Evolutionary conservation across 2,113 vertebrate genomes (phyloP), one percentile per base, ranked within the genome.

Genomic region (Oplegnathus fasciatus): DNA sequence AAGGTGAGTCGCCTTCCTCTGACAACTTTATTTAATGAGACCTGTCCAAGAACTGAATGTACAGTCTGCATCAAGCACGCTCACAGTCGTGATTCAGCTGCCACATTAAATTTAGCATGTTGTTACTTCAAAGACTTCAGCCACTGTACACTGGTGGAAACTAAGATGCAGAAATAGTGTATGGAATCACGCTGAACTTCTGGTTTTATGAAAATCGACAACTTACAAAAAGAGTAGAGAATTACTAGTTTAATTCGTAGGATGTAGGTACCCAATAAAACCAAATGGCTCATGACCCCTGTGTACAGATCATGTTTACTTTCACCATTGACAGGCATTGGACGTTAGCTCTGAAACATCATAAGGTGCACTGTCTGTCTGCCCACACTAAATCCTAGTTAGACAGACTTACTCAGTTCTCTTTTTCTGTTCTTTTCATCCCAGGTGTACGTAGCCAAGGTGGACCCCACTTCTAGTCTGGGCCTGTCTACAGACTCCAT

Each of bases 401-500:
- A n/a, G 1, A 9, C 24, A 17, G 1, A 37, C 72, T 32, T 17
- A 42, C 3, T 62, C 6, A 42, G 4, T 26, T 84, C 13, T 58
- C 10, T 6, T 72, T n/a, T 75, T 64, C 30, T 42, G 0, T 69
- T 30, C 1, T 71, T 65, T 76, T 65, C 17, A 26, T 24, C 83
- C 7, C 0, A 99, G 98, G 97, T 99, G 84, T 99, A 99, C 75
- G 92, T 99, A 58, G 95, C 96, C 54, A 97, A 98, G 92, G 97
- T 99, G 94, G 98, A 99, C 89, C 98, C 98, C 18, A 96, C 96
- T 0, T 97, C 97, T 50, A 98, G 97, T 0, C 92, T 99, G 82
- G 97, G 97, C 2, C 95, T 99, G 69, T 98, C 97, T 77, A 96
- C 95, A 0, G 98, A 99, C 92, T 99, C 98, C 0, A 96, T 99